Evolutionary conservation across 2,888 invertebrate genomes (phyloP).

Genomic region (Epistrophella euchroma): DNA sequence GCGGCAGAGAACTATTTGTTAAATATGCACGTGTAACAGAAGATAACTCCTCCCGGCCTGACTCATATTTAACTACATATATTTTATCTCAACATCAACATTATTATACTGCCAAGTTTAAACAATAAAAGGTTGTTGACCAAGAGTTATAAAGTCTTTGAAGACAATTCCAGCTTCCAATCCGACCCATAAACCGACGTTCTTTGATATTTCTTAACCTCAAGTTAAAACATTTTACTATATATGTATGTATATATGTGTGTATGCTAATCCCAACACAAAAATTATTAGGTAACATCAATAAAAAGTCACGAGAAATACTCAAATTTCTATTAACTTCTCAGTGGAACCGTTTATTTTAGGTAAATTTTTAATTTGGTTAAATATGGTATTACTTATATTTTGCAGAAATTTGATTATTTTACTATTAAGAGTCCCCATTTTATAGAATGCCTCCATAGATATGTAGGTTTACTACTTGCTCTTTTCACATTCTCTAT

Average conservation of each 20-base stretch:
- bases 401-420: not conserved
- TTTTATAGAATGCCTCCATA: not conserved
- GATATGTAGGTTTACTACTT: not conserved
- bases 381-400: no score
- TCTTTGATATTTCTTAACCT: no score
- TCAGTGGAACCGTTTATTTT: not conserved
- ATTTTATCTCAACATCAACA: not conserved
- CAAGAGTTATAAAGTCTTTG: no score
- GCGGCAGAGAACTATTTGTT: constrained; percentile 28
- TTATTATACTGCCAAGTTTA: not conserved
- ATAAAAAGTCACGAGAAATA: not conserved
- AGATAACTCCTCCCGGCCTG: constrained; percentile 24
- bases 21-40: constrained; percentile 21
- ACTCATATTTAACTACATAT: constrained; percentile 11
- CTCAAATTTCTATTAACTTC: not conserved
- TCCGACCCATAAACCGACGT: no score
- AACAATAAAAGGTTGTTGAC: no score
- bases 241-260: no score
- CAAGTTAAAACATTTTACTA: no score
- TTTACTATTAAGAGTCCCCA: not conserved
- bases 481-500: not conserved
- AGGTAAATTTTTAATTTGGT: no score
- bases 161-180: no score
- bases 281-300: not conserved
- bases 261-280: not conserved